Conservation (phyloP, 2,113 vertebrate genomes). For the Lucifuga dentata region DNA sequence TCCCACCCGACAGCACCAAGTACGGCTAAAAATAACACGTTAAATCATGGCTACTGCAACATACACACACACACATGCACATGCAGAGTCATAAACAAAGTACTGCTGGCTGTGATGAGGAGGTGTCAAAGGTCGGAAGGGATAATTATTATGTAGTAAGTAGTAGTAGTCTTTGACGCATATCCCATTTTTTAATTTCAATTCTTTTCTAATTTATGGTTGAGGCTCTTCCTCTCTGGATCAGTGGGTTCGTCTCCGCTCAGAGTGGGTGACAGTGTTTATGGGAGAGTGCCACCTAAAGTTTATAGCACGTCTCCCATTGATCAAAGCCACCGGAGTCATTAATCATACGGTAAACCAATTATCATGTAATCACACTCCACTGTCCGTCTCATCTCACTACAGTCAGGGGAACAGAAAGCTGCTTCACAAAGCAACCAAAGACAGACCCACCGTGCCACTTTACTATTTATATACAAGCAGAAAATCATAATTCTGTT, state of each 20-base stretch:
- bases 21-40: conserved; percentile 70
- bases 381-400: conserved; percentile 45
- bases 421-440: conserved; percentile 11
- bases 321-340: conserved; percentile 52
- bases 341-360: conserved; percentile 70
- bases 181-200: conserved; percentile 17
- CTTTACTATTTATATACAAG: conserved; percentile 34
- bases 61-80: conserved; percentile 22
- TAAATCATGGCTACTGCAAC: conserved; percentile 53
- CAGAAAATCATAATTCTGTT: conserved; percentile 2
- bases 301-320: conserved; percentile 51
- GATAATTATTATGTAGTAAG: conserved; percentile 33
- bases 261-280: conserved; percentile 45
- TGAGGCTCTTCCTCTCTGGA: background rate
- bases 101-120: conserved; percentile 18
- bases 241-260: background rate
- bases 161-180: conserved; percentile 19
- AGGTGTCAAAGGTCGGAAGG: conserved; percentile 34
- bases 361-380: conserved; percentile 59
- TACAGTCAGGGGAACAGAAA: conserved; percentile 8
- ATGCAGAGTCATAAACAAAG: conserved; percentile 12
- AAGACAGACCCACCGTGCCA: background rate
- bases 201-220: conserved; percentile 33
- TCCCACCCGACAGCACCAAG: conserved; percentile 56
- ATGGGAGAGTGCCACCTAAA: conserved; percentile 36